Conservation (phyloP, 2,113 vertebrate genomes). For the Emydura subglobosa region DNA sequence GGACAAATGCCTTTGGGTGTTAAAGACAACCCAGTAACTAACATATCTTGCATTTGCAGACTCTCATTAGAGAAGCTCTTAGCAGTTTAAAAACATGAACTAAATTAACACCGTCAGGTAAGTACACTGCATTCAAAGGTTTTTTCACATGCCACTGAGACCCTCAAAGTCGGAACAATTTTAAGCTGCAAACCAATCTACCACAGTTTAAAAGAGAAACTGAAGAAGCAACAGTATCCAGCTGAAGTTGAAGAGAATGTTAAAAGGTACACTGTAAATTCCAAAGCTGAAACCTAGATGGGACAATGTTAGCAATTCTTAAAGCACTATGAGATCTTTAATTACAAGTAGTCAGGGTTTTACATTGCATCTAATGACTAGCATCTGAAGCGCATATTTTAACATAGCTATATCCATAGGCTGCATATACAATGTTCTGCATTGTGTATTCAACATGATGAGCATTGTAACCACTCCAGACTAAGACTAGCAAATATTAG, state of each 20-base stretch:
- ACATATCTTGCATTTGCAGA: background rate
- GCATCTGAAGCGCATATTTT: background rate
- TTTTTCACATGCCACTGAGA: background rate
- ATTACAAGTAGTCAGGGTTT: background rate
- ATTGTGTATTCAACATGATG: background rate
- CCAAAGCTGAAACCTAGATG: background rate
- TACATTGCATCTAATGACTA: background rate
- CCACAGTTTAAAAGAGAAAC: conserved; percentile 25
- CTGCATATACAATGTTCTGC: background rate
- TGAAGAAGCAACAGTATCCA: conserved; percentile 30
- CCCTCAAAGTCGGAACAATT: background rate
- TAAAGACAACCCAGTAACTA: background rate
- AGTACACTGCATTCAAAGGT: background rate
- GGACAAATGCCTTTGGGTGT: background rate
- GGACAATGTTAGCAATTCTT: conserved; percentile 20
- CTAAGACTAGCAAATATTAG: background rate
- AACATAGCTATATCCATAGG: background rate
- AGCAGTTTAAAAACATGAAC: background rate
- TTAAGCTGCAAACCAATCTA: background rate
- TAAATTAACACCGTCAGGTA: background rate
- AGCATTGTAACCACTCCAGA: background rate
- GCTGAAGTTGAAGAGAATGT: conserved; percentile 21
- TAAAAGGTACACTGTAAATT: background rate
- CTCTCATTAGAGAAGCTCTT: background rate
- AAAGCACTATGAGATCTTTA: background rate